These are phyloP conservation scores for Microctenopoma lineatum DNA, from an alignment of 2,797 vertebrate genomes.

Conservation along the genomic window DNA sequence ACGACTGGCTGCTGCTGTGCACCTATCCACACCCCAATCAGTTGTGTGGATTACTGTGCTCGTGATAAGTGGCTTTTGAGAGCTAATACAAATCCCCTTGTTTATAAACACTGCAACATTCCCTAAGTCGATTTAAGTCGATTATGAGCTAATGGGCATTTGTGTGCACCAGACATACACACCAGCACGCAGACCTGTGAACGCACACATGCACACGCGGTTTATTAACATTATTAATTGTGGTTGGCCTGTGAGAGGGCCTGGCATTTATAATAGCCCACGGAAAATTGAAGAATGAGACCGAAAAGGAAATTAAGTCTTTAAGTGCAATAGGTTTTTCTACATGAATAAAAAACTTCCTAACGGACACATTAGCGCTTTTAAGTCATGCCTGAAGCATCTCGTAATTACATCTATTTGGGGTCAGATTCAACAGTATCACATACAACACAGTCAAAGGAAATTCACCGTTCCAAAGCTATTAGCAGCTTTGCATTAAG, in stretches of 20 bases:
- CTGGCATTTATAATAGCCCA: slow-evolving; percentile 44
- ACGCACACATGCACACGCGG: slow-evolving; percentile 14
- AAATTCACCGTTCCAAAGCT: slow-evolving; percentile 11
- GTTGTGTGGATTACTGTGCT: slow-evolving; percentile 71
- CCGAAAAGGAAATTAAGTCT: slow-evolving; percentile 36
- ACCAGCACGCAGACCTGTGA: slow-evolving; percentile 35
- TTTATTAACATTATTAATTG: slow-evolving; percentile 44
- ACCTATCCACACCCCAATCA: slow-evolving; percentile 62
- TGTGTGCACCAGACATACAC: slow-evolving; percentile 19
- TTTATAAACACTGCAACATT: slow-evolving; percentile 76
- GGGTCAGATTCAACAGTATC: slow-evolving; percentile 29
- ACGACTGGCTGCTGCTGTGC: slow-evolving; percentile 2
- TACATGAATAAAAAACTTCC: slow-evolving; percentile 27
- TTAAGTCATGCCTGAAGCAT: slow-evolving; percentile 37
- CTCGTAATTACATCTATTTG: slow-evolving; percentile 42
- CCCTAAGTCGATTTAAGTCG: slow-evolving; percentile 71
- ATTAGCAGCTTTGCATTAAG: slow-evolving; percentile 33
- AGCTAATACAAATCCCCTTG: slow-evolving; percentile 76
- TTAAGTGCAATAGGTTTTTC: slow-evolving; percentile 34
- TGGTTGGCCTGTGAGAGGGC: slow-evolving; percentile 35
- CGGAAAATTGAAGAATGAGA: slow-evolving; percentile 26
- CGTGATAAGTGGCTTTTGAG: slow-evolving; percentile 75
- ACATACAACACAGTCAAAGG: slow-evolving; percentile 15
- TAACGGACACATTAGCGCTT: slow-evolving; percentile 26
- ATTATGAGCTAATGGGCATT: slow-evolving; percentile 75